Evolutionary conservation across 2,888 invertebrate species (phyloP), one percentile per base, ranked within the genome.

Genomic region (Dynastes maya): DNA sequence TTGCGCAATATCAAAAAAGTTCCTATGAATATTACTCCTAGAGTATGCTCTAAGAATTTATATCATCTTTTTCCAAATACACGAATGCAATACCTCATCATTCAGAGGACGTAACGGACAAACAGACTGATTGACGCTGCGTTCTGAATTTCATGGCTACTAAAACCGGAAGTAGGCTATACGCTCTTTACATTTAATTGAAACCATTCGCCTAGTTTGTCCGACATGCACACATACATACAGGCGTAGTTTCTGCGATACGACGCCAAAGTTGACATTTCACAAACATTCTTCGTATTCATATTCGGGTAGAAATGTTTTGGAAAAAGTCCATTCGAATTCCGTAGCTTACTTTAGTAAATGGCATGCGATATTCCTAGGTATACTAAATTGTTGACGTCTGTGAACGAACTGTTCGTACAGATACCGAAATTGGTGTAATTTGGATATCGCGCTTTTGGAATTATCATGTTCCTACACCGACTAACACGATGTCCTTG

Each of bases 131-230:
- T 53, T 16, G 53, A 16, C 27, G 61, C 2, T 27, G 61, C 29
- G 61, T 27, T 29, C 61, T 27, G 2, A 29, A 61, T 61, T 61
- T 27, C 61, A 29, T 11, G 29, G 61, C 3, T 27, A 27, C 29
- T 11, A 27, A 22, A 61, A 61, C 61, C 61, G 61, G 61, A 61
- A 61, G 22, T 61, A 61, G 61, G 61, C 27, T 61, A 61, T 27
- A 61, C 61, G 61, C 61, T 61, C 27, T 22, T 27, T 29, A 27
- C 22, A 61, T 61, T 53, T 16, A 61, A 27, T 61, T 61, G 27
- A 61, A 61, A 61, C 22, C 61, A 9, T 22, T 61, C 27, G 29
- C 13, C 61, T 22, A 61, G 27, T 61, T 61, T 61, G 22, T 2
- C 1, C 3, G 27, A 61, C 27, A 22, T 9, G 11, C 29, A 22